These are phyloP conservation scores for Fragum sueziense DNA, from an alignment of 2,888 invertebrate genomes.

Conservation along the genomic window DNA sequence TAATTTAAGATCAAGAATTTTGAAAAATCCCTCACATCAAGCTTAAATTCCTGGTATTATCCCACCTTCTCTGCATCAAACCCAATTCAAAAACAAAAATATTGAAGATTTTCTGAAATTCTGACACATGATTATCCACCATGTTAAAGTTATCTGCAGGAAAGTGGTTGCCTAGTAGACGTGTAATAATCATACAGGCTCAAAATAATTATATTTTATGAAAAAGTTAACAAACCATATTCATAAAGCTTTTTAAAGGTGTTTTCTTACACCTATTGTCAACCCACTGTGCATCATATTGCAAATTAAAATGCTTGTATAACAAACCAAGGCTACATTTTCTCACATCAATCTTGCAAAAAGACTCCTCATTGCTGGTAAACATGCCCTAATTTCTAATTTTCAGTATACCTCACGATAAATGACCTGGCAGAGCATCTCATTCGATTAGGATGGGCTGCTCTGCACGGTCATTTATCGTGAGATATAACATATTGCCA, in stretches of 20 bases:
- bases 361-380: background rate
- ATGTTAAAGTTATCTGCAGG: too few relatives aligned
- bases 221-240: background rate
- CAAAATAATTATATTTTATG: slow-evolving; percentile 12
- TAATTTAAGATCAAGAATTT: too few relatives aligned
- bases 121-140: too few relatives aligned
- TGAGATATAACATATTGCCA: background rate
- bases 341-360: background rate
- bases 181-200: background rate
- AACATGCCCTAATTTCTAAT: background rate
- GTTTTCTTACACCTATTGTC: slow-evolving; percentile 13
- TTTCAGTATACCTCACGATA: background rate
- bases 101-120: too few relatives aligned
- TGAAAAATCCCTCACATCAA: too few relatives aligned
- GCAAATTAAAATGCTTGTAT: slow-evolving; percentile 9
- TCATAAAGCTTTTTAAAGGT: slow-evolving; percentile 6
- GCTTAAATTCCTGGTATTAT: too few relatives aligned
- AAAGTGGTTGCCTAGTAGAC: background rate
- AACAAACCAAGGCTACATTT: background rate
- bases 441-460: too few relatives aligned
- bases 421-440: too few relatives aligned
- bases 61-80: too few relatives aligned
- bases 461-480: too few relatives aligned
- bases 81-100: too few relatives aligned
- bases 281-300: slow-evolving; percentile 8